Evolutionary conservation across 2,888 invertebrate species (phyloP), one percentile per base, ranked within the genome.

Genomic region (Tinea pellionella): DNA sequence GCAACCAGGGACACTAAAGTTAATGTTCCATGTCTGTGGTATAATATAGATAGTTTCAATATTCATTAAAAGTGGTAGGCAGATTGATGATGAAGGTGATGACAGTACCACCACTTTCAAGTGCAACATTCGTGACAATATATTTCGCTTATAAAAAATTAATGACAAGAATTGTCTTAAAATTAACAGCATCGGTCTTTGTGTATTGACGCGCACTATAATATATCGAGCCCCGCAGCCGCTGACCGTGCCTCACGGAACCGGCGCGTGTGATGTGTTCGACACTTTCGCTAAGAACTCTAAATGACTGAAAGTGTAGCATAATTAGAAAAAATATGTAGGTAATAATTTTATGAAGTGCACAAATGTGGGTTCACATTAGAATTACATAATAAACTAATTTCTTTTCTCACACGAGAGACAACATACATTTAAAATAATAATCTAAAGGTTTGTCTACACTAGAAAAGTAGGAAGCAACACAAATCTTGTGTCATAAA

Each of bases 231-330:
- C 16, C 13, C 47, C 12, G 53, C 18, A 24, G 53, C 16, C 19
- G 24, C 53, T 53, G 53, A 53, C 53, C 53, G 53, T 24, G 24
- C 6, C 18, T 12, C 53, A 16, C 61, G 59, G 53, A 61, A 61
- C 55, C 19, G 11, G 42, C 19, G 53, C 24, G 53, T 53, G 24
- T 53, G 16, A 16, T 51, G 19, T 19, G 24, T 53, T 53, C 19
- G 53, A 61, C 59, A 61, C 61, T 61, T 61, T 61, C 61, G 61
- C 61, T 59, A 59, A 53, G 4, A 41, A 41, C 15, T 15, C 47
- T 47, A 15, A 47, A 24, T 18, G 53, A 53, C 53, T 2, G 53
- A 53, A 53, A 53, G 19, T 53, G 53, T 24, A 53, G 24, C 24
- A 53, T 42, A 42, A 42, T 47, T 47, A n/a, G 9, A 3, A 6